Evolutionary conservation across 2,888 invertebrate genomes (phyloP), one percentile per base, ranked within the genome.

Genomic region (Strigamia transsilvanica): DNA sequence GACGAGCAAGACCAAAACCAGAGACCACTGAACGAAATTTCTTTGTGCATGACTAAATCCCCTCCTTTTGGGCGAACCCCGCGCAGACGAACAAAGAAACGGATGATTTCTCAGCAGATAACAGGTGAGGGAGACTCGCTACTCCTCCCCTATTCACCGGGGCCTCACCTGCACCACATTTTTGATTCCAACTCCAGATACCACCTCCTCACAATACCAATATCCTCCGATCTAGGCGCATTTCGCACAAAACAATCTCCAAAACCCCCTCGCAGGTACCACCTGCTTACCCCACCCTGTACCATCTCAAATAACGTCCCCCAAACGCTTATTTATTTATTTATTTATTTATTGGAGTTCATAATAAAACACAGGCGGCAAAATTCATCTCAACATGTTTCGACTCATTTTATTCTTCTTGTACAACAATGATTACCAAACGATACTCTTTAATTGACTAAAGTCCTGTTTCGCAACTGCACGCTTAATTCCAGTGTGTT

Each of bases 91-190:
- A 73, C 73, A 73, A 73, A 73, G 73, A 73, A 73, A 32, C 32
- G 73, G 73, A 73, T 73, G 73, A 73, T 73, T 73, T 73, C 73
- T 73, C 73, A 73, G 73, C 73, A 73, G 73, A 73, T 73, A 73
- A 73, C 73, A 73, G 73, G 73, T 73, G 73, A 73, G 73, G 73
- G 73, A 73, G 73, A 73, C 73, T 12, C 5, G 73, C 73, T 27
- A 73, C 73, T 73, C 73, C 73, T 73, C 73, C 73, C 73, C 73
- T 73, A 73, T 73, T 73, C 73, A 73, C 73, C 73, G 73, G 73
- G 73, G 32, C 73, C 73, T 73, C 73, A 73, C 73, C 73, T 73
- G 73, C 73, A 32, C 73, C 73, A 27, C 73, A 73, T 73, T 73
- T 73, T 32, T 73, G 73, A 73, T 73, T 73, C 73, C 32, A 73